phyloP scores from a whole-genome alignment of 2,888 invertebrate genomes.

The Coecobrya sp. region DNA sequence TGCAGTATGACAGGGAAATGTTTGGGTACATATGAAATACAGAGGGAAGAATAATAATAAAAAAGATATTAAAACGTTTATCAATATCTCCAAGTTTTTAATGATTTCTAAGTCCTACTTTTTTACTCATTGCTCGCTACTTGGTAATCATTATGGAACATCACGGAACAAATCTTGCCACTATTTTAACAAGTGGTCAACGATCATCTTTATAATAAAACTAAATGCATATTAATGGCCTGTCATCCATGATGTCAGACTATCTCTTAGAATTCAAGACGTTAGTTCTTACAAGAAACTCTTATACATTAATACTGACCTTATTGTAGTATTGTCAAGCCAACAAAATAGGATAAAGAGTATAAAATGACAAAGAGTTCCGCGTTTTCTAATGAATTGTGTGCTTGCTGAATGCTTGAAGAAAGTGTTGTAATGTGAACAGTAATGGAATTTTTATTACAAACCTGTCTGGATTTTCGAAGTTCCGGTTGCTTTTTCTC shows the following conservation, averaged over 20 bases:
- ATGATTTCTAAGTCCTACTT: slow-evolving; percentile 60
- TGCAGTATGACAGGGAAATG: background rate
- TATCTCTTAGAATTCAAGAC: too few relatives aligned
- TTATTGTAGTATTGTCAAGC: too few relatives aligned
- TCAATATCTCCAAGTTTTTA: slow-evolving; percentile 51
- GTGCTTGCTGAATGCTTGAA: too few relatives aligned
- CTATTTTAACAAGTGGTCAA: slow-evolving; percentile 11
- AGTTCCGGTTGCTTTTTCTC: background rate
- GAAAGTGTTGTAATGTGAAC: too few relatives aligned
- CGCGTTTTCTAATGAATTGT: too few relatives aligned
- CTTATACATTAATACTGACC: too few relatives aligned
- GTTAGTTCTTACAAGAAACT: too few relatives aligned
- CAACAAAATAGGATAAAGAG: too few relatives aligned
- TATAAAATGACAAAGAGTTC: too few relatives aligned
- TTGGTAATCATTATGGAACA: background rate
- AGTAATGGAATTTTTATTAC: too few relatives aligned
- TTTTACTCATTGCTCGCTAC: background rate
- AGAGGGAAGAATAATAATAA: background rate
- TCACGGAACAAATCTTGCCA: background rate
- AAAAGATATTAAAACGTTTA: slow-evolving; percentile 39
- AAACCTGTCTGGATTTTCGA: background rate
- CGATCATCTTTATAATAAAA: background rate
- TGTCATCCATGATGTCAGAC: background rate
- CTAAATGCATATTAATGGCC: background rate
- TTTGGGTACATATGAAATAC: background rate